Percentiles rank a stretch among this genome's conserved stretches.
Evolutionary conservation across 2,888 invertebrate species (phyloP).

Genomic region (Biston stratarius): DNA sequence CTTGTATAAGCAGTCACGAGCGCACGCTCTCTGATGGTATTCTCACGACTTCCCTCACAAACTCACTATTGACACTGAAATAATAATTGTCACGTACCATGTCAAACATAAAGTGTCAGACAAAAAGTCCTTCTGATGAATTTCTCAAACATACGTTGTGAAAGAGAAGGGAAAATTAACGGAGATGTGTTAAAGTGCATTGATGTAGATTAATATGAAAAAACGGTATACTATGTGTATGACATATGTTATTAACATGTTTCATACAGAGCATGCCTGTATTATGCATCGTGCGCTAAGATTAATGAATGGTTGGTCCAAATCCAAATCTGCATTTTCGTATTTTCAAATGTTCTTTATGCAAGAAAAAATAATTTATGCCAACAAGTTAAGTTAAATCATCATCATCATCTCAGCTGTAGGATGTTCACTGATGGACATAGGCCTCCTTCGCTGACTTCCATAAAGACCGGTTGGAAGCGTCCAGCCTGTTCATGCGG

Average conservation of each 20-base stretch:
- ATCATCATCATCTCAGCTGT: no score
- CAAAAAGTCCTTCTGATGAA: constrained; percentile 44
- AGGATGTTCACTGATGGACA: no score
- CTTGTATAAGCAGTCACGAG: constrained; percentile 55
- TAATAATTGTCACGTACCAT: constrained; percentile 60
- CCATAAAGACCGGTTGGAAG: no score
- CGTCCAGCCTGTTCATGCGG: no score
- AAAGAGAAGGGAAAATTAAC: constrained; percentile 35
- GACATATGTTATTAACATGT: constrained; percentile 11
- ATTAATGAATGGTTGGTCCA: no score
- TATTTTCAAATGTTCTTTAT: no score
- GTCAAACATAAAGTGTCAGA: constrained; percentile 55
- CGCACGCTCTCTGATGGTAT: constrained; percentile 54
- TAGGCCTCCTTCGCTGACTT: no score
- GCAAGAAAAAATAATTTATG: no score
- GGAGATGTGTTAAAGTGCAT: constrained; percentile 29
- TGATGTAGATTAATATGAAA: constrained; percentile 33
- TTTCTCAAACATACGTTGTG: constrained; percentile 38
- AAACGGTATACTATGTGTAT: constrained; percentile 9
- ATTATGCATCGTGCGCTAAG: no score
- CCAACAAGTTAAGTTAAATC: no score
- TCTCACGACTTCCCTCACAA: constrained; percentile 56
- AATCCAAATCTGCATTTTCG: no score
- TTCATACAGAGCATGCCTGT: no score
- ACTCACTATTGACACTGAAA: constrained; percentile 61